A percentile compares a stretch with the other conserved stretches of the same genome.
Evolutionary conservation across 2,113 vertebrate species (phyloP).

Genomic region (Maccullochella peelii): DNA sequence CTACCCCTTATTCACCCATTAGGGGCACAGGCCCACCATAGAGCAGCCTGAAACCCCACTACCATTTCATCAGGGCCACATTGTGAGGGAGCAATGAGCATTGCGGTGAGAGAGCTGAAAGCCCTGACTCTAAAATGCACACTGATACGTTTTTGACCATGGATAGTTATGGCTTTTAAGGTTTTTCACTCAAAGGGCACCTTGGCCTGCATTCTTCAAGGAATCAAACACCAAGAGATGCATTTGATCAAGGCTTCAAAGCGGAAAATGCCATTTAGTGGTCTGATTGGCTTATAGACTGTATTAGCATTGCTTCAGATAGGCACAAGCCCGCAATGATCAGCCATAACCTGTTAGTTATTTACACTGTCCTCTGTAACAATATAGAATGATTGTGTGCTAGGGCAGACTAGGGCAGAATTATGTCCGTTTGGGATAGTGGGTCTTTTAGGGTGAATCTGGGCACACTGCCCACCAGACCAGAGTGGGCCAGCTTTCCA

Average conservation of each 20-base stretch:
- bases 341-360: constrained; percentile 67
- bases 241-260: constrained; percentile 77
- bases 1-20: constrained; percentile 73
- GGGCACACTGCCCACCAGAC: constrained; percentile 65
- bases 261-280: constrained; percentile 70
- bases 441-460: constrained; percentile 71
- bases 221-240: constrained; percentile 78
- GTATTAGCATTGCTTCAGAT: constrained; percentile 66
- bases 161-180: constrained; percentile 79
- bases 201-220: constrained; percentile 74
- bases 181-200: constrained; percentile 77
- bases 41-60: constrained; percentile 76
- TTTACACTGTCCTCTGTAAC: constrained; percentile 68
- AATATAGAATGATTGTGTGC: constrained; percentile 72
- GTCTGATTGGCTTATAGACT: constrained; percentile 75
- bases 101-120: constrained; percentile 66
- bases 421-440: constrained; percentile 50
- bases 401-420: constrained; percentile 33
- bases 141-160: constrained; percentile 72
- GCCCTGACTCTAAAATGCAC: constrained; percentile 72
- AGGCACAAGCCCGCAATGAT: constrained; percentile 54
- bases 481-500: constrained; percentile 78
- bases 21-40: constrained; percentile 76
- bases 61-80: constrained; percentile 84
- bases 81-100: constrained; percentile 81